Evolutionary conservation across 2,888 invertebrate genomes (phyloP), one percentile per base, ranked within the genome.

Genomic region (Tanypteryx hageni): DNA sequence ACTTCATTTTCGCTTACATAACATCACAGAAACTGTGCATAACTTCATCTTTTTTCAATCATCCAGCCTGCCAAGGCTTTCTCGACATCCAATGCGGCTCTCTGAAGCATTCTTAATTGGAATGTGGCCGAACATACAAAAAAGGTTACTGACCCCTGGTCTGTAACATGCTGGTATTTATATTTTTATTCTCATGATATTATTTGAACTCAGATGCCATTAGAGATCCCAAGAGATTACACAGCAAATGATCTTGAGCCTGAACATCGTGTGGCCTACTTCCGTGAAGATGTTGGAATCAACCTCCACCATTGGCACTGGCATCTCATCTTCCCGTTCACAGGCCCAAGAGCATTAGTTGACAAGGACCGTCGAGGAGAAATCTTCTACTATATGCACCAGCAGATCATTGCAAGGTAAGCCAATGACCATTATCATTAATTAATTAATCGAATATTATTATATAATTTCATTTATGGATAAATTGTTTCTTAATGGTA

Each of bases 291-390:
- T 95, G 95, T 98, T 93, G 98, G 98, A 93, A 96, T 98, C 94
- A 98, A 98, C 95, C 96, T 98, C 92, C 98, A 98, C 95, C 98
- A 98, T 94, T 98, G 98, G 98, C 98, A 98, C 94, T 98, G 98
- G 98, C 98, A 98, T 95, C 96, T 98, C 93, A 98, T 98, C 3
- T 98, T 98, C 95, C 98, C 98, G 0, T 97, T 97, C 95, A 97
- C 97, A 93, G 94, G 93, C 0, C 96, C 97, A 0, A 95, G 96
- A 0, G 95, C 96, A 93, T 96, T 97, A 81, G 97, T 98, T 8
- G 96, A 96, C 91, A 98, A 98, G 94, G 97, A 98, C 95, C 95
- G 98, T 11, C 96, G 97, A 7, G 98, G 98, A 0, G 98, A 98
- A 94, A 96, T 98, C 27, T 97, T 98, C 95, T 98, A 97, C 94